Evolutionary conservation across 2,113 vertebrate species (phyloP).

Genomic region (Ptyas mucosa): DNA sequence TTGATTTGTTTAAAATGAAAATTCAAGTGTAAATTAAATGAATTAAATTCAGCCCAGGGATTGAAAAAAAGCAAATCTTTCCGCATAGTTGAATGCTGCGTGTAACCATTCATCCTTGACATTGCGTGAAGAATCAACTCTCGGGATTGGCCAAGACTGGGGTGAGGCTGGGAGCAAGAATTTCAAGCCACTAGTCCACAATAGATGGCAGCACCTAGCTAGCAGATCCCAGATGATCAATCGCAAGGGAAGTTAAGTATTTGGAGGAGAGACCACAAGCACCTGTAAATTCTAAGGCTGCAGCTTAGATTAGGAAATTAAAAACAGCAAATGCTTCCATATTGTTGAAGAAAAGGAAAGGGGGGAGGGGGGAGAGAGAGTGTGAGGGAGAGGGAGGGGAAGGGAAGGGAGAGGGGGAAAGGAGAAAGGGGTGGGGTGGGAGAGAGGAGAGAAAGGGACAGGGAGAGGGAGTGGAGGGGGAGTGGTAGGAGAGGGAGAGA

Average conservation of each 20-base stretch:
- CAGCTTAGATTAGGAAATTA: not conserved
- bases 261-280: not conserved
- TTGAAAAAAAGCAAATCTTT: no score
- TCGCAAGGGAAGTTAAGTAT: not conserved
- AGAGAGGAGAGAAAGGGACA: no score
- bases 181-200: not conserved
- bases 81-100: not conserved
- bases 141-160: not conserved
- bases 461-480: no score
- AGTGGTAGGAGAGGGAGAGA: not conserved
- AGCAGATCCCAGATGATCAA: not conserved
- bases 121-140: not conserved
- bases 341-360: not conserved
- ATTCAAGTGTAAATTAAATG: no score
- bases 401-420: no score
- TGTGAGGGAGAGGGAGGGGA: no score
- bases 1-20: not conserved
- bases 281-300: not conserved
- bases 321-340: not conserved
- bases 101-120: not conserved
- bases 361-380: not conserved
- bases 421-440: no score
- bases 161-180: not conserved
- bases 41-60: not conserved
- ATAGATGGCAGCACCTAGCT: not conserved